Evolutionary conservation across 2,888 invertebrate species (phyloP).

Genomic region (Netelia inedita): DNA sequence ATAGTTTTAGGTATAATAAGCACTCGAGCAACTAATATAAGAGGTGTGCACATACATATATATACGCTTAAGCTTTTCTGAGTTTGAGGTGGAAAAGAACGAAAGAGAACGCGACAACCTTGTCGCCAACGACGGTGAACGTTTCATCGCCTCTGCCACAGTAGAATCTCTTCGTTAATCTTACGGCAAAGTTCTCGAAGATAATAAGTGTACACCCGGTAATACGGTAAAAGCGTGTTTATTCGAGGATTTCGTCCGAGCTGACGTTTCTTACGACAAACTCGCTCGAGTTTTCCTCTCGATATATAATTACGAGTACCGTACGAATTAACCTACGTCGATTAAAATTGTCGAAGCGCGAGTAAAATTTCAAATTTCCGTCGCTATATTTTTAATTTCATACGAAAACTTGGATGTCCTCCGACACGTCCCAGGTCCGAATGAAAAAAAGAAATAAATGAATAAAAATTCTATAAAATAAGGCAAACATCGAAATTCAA

Average conservation of each 20-base stretch:
- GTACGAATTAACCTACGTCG: not conserved
- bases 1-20: not conserved
- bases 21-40: not conserved
- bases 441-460: too few species aligned
- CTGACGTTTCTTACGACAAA: constrained; percentile 33
- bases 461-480: too few species aligned
- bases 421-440: too few species aligned
- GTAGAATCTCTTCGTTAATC: constrained; percentile 47
- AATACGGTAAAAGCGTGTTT: constrained; percentile 58
- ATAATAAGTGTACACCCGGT: constrained; percentile 63
- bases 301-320: not conserved
- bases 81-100: not conserved
- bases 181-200: constrained; percentile 59
- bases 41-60: not conserved
- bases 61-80: not conserved
- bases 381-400: too few species aligned
- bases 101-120: not conserved
- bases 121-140: constrained; percentile 7
- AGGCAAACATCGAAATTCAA: too few species aligned
- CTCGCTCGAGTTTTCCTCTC: constrained; percentile 17
- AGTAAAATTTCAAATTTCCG: too few species aligned
- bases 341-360: too few species aligned
- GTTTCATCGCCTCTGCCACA: constrained; percentile 32
- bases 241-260: constrained; percentile 39
- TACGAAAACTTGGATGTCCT: too few species aligned